Evolutionary conservation across 1,140 invertebrate species (phyloP).

Genomic region (Drosophila bipectinata): DNA sequence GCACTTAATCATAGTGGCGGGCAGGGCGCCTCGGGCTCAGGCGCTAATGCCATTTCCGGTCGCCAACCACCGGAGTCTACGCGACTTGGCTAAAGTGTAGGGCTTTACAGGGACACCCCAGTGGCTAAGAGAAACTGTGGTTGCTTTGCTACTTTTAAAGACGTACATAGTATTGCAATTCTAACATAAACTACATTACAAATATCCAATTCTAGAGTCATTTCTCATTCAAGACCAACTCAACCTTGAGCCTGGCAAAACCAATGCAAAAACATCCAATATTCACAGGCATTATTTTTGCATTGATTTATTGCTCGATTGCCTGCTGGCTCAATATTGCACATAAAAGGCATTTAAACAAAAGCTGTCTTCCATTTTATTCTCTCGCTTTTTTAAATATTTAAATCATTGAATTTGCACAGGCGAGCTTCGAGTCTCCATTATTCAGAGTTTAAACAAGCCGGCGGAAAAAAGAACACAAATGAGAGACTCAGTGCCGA

Average conservation of each 20-base stretch:
- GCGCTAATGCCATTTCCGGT: constrained; percentile 76
- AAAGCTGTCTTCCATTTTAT: constrained; percentile 46
- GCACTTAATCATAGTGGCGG: constrained; percentile 74
- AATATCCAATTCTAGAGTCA: background rate
- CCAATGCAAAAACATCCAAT: constrained; percentile 19
- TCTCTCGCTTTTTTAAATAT: constrained; percentile 39
- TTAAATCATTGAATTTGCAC: constrained; percentile 44
- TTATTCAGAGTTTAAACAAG: constrained; percentile 35
- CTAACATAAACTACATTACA: background rate
- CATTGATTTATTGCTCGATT: constrained; percentile 52
- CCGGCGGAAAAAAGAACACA: constrained; percentile 18
- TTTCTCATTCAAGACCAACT: background rate
- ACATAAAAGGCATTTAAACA: constrained; percentile 59
- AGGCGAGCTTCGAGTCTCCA: constrained; percentile 11
- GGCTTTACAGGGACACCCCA: background rate
- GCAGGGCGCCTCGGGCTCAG: constrained; percentile 47
- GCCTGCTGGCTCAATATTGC: constrained; percentile 41
- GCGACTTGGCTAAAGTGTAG: constrained; percentile 10
- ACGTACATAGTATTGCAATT: background rate
- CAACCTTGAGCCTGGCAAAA: background rate
- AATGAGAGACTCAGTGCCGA: constrained; percentile 24
- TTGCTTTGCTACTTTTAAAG: no score
- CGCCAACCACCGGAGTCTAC: constrained; percentile 30
- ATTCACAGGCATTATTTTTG: constrained; percentile 48
- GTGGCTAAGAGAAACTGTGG: background rate